Percentiles rank a stretch among this genome's conserved stretches.
Conservation (phyloP, 2,113 vertebrate genomes). For the Seriola rivoliana region DNA sequence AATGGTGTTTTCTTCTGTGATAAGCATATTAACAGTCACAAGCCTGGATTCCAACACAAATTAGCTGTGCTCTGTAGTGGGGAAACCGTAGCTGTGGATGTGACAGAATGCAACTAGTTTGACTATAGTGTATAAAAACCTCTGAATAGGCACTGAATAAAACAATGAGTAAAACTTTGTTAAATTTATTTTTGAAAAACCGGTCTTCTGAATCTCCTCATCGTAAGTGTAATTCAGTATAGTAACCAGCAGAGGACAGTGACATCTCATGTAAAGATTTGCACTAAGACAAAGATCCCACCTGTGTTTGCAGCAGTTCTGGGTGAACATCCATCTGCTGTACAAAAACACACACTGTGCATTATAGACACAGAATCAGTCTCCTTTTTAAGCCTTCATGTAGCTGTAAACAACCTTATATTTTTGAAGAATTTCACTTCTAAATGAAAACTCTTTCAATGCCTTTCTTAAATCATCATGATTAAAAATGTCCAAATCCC, state of each 20-base stretch:
- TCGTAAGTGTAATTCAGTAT: constrained; percentile 37
- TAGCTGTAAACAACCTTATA: neutral
- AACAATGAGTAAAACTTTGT: neutral
- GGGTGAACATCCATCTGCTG: constrained; percentile 7
- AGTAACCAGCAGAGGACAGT: constrained; percentile 74
- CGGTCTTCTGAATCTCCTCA: neutral
- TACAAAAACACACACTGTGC: neutral
- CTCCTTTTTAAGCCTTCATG: neutral
- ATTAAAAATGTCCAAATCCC: neutral
- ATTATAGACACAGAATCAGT: neutral
- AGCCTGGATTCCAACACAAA: constrained; percentile 25
- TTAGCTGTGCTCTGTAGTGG: neutral
- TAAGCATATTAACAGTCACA: constrained; percentile 67
- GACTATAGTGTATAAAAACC: neutral
- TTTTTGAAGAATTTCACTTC: neutral
- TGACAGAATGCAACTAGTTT: constrained; percentile 6
- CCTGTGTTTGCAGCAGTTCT: neutral
- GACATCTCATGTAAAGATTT: constrained; percentile 55
- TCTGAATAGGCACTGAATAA: neutral
- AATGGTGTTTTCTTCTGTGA: constrained; percentile 27
- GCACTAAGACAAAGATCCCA: neutral
- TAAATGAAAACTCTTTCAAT: neutral
- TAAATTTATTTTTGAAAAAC: neutral
- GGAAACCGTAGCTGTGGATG: neutral
- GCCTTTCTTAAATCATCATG: neutral